Base-by-base conservation (phyloP, 1,140 invertebrate species). In the Trachymyrmex cornetzi region DNA sequence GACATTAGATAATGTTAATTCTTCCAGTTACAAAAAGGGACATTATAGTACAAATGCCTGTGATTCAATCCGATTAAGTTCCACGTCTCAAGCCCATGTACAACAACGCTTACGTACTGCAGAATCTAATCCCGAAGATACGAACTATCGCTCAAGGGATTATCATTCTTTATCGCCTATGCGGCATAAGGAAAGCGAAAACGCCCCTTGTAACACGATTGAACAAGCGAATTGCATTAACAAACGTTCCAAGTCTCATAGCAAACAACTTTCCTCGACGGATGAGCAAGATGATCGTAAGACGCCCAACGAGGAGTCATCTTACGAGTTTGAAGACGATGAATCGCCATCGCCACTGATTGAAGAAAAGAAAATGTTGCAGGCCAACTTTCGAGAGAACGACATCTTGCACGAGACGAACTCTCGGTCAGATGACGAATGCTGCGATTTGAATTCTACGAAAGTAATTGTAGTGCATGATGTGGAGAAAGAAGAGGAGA, bases 21-120 rank as follows among this genome's bases (percentile, higher is more conserved):
- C 69, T 85, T 91, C 85, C 79, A 89, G 24, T 89, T 91, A 80
- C 86, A 89, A 88, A 91, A 72, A 79, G 66, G 67, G 82, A 89
- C 77, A 89, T 79, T 91, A 91, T 91, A 91, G 90, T 91, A 91
- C 90, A 91, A 91, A 91, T 72, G 80, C 71, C 87, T 91, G 90
- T 91, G 89, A 91, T 91, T 90, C 90, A 89, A 86, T 91, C 87
- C 90, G 66, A 89, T 64, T 89, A 88, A 88, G 87, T 88, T 91
- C 89, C 63, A 90, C 53, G 61, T 80, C 89, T 64, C 81, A 90
- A 71, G 34, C 14, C 66, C 59, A 87, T 44, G 59, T 90, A 48
- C 59, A 86, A 77, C 79, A 85, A 72, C 74, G 72, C 61, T 90
- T 88, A 82, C 55, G 63, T 50, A 81, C 66, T 34, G 85, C 53